Evolutionary conservation across 2,888 invertebrate genomes (phyloP), one percentile per base, ranked within the genome.

Genomic region (Smittia sp.): DNA sequence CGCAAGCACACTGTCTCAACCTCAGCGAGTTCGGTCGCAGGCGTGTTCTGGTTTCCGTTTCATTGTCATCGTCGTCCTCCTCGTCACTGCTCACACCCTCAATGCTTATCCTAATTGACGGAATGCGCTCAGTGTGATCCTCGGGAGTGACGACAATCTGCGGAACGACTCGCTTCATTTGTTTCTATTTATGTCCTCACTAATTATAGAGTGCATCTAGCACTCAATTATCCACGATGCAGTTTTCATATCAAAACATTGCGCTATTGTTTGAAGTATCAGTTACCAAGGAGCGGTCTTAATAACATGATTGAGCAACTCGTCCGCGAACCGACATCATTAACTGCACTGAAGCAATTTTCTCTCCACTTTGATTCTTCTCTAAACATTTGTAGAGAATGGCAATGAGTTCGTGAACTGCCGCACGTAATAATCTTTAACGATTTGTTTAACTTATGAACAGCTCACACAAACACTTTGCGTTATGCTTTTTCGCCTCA

Each of bases 371-470:
- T 32, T 32, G 32, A 32, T 32, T 6, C 3, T 32, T 32, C 9
- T 32, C 32, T 32, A 32, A 32, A 32, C 32, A 32, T 32, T 32
- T 32, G 32, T 6, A 32, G 9, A 6, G 9, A 32, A 46, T 46
- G 46, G 46, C 46, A 46, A 13, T 46, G 46, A 46, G 46, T 46
- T 46, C 46, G n/a, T 46, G 46, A 46, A 58, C 58, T 58, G 58
- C 58, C 58, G 22, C 58, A 58, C 58, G 11, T 58, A 2, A 58
- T 58, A 58, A 58, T 22, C 18, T 58, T 58, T 58, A 58, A 58
- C 22, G 58, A 18, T 58, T 58, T 58, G 58, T 58, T 58, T 58
- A 58, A n/a, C 15, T 46, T 46, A 46, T 46, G 46, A 46, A 46
- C 11, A 6, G 11, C 38, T 52, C 52, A 20, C 20, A 58, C 58